Base-by-base conservation (phyloP, 2,888 invertebrate genomes). In the Abrostola tripartita region DNA sequence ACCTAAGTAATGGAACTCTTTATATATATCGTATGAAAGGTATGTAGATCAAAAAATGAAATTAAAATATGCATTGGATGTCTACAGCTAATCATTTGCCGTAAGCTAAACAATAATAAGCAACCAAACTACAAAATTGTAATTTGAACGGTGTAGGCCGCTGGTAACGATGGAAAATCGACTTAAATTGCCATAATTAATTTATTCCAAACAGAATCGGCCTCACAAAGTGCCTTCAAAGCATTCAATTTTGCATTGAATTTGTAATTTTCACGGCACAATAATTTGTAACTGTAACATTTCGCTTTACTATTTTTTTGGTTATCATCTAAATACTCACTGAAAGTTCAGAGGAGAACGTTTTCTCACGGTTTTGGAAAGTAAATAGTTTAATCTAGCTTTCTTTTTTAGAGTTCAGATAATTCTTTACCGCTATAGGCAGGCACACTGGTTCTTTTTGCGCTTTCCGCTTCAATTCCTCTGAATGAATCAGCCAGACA, bases 211-310 rank as follows among this genome's bases (percentile, higher is more conserved):
- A 93, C 85, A 91, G 80, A 92, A 91, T 91, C 88, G 88, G 82
- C 89, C 85, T 79, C 88, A 88, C 90, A 89, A 87, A 88, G 80
- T 84, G 88, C 82, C 84, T 86, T 88, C 88, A 88, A 89, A 90
- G 87, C 90, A 90, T 91, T 90, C 86, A 90, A 92, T 92, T 93
- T 91, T 89, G 92, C 92, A 92, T 93, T 92, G 88, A 92, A 90
- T 91, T 90, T 88, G 87, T 91, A 89, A 93, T 94, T 93, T 94
- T 86, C 89, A 92, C 93, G 94, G 92, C 90, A 93, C 92, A 92
- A 90, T 93, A 92, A 92, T 90, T 93, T 89, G 84, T 93, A 94
- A 93, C 93, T 90, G 94, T 94, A 88, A 81, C 79, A 81, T 81
- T 86, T 88, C 83, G 84, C 78, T 88, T 89, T 90, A 92, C 89